Evolutionary conservation across 2,888 invertebrate genomes (phyloP).

Genomic region (Carpatolechia fugitivella): DNA sequence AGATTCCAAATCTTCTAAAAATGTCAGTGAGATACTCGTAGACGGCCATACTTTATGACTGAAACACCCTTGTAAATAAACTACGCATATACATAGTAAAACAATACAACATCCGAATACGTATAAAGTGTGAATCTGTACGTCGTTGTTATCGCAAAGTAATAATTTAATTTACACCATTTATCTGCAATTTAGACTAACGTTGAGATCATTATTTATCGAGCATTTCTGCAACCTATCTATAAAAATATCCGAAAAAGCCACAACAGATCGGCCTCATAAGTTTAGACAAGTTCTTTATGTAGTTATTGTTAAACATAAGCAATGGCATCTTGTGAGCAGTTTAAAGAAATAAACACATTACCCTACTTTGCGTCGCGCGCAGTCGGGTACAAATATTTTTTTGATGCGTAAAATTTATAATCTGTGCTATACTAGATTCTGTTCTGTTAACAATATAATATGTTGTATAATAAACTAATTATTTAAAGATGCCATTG

Average conservation of each 20-base stretch:
- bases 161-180: slow-evolving; percentile 3
- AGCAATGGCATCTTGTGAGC: background rate
- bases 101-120: background rate
- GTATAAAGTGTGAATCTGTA: background rate
- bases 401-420: no score
- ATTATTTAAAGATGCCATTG: background rate
- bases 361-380: no score
- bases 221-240: slow-evolving; percentile 37
- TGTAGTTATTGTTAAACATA: background rate
- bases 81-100: no score
- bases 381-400: no score
- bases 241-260: slow-evolving; percentile 32
- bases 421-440: no score
- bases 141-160: slow-evolving; percentile 8
- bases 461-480: no score
- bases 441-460: no score
- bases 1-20: no score
- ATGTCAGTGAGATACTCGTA: no score
- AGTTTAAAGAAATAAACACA: no score
- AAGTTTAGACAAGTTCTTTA: background rate
- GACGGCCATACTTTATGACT: no score
- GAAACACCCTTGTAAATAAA: background rate
- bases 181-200: background rate
- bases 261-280: background rate
- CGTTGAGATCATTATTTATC: slow-evolving; percentile 34